Conservation (phyloP, 2,113 vertebrate species). For the Saguinus imperator region DNA sequence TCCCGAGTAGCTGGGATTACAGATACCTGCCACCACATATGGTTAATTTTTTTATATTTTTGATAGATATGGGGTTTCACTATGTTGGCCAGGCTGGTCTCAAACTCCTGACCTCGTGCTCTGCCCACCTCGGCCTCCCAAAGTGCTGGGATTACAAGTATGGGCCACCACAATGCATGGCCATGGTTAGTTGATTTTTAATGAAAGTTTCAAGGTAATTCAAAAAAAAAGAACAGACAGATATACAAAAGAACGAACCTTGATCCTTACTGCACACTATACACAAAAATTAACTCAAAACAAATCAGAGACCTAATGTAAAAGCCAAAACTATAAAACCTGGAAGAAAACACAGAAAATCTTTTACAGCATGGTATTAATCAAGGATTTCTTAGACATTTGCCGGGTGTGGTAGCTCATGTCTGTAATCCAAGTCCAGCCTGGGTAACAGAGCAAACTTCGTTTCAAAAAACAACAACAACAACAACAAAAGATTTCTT, state of each 20-base stretch:
- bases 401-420: no score
- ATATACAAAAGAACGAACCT: neutral
- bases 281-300: conserved; percentile 43
- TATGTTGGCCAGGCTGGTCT: no score
- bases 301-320: neutral
- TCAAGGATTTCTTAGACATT: neutral
- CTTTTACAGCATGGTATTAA: neutral
- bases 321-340: neutral
- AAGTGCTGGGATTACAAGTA: no score
- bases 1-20: no score
- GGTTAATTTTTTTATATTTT: no score
- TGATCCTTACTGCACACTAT: neutral
- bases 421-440: no score
- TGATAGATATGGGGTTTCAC: no score
- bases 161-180: no score
- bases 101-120: no score
- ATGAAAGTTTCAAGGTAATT: conserved; percentile 8
- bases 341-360: neutral
- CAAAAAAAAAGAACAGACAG: conserved; percentile 1
- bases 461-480: neutral
- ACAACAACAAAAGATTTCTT: no score
- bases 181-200: neutral
- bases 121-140: no score
- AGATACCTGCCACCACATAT: accelerated
- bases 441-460: no score